Base-by-base conservation (phyloP, 2,797 vertebrate genomes). In the Chrysolophus pictus region DNA sequence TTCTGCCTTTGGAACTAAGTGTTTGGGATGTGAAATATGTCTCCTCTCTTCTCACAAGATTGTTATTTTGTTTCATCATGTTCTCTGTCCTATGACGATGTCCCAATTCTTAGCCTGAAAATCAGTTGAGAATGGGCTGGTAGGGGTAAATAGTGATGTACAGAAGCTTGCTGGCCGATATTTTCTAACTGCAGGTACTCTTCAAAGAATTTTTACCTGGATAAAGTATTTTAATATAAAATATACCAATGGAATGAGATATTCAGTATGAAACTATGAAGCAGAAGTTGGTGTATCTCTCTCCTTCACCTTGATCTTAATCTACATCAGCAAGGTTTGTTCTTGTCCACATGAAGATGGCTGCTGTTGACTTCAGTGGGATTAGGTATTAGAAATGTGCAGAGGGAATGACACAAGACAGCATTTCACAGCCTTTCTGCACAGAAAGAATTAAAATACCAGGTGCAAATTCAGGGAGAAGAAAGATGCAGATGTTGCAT, bases 401-500 rank as follows among this genome's bases (percentile, higher is more conserved):
- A 70, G 69, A 76, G 22, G 23, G 19, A 58, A 87, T 53, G 39
- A 72, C 18, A 55, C 3, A 53, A 85, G 47, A 37, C 80, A 94
- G 42, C 72, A 35, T 51, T 93, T 89, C 77, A 58, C 29, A 88
- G 60, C 53, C 58, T 76, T 22, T 46, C 59, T 58, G 49, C 44
- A 82, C 1, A 3, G 68, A 68, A 88, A 44, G n/a, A 91, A 80
- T 14, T 95, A 84, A 90, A 82, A 88, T 49, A 79, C 37, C 83
- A 94, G 85, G 81, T 95, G 72, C 91, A 84, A 91, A 58, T 81
- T 91, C 84, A 88, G 69, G 65, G 74, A 77, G 58, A 84, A 84
- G 67, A 91, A 94, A 95, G 71, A 75, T 88, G 94, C 92, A 90
- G 83, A 77, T 93, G 80, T 77, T 87, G 94, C 71, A 1, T 91